phyloP scores from a whole-genome alignment of 2,113 vertebrate species.

The Hymenochirus boettgeri region DNA sequence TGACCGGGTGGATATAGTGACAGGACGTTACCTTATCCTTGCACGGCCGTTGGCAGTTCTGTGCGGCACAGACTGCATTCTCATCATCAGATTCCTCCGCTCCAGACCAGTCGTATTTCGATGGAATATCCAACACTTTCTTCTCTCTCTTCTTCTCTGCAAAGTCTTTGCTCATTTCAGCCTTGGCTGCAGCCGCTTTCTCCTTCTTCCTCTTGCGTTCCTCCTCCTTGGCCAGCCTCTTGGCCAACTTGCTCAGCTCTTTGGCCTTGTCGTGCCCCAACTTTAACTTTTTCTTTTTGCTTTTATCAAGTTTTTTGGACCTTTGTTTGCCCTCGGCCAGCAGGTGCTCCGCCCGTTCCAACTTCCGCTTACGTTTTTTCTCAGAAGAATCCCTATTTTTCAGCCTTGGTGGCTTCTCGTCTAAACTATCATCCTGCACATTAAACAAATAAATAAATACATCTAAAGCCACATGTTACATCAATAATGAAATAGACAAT shows the following conservation, averaged over 20 bases:
- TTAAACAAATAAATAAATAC: no score
- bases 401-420: conserved; percentile 86
- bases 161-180: conserved; percentile 77
- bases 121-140: conserved; percentile 94
- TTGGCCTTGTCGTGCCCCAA: conserved; percentile 86
- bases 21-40: conserved; percentile 98
- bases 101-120: conserved; percentile 97
- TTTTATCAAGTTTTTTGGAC: conserved; percentile 82
- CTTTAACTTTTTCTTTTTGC: conserved; percentile 96
- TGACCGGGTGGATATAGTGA: no score
- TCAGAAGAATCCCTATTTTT: conserved; percentile 85
- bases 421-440: conserved; percentile 79
- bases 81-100: conserved; percentile 95
- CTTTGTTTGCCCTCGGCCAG: conserved; percentile 72
- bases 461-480: no score
- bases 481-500: no score
- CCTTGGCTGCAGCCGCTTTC: conserved; percentile 80
- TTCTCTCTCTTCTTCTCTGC: conserved; percentile 89
- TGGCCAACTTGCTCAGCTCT: conserved; percentile 91
- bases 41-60: conserved; percentile 93
- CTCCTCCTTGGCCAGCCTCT: conserved; percentile 90
- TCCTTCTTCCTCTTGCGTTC: conserved; percentile 92
- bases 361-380: conserved; percentile 87
- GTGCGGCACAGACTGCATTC: conserved; percentile 91
- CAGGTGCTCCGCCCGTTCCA: conserved; percentile 85